Evolutionary conservation across 2,113 vertebrate genomes (phyloP).

Genomic region (Salvator merianae): DNA sequence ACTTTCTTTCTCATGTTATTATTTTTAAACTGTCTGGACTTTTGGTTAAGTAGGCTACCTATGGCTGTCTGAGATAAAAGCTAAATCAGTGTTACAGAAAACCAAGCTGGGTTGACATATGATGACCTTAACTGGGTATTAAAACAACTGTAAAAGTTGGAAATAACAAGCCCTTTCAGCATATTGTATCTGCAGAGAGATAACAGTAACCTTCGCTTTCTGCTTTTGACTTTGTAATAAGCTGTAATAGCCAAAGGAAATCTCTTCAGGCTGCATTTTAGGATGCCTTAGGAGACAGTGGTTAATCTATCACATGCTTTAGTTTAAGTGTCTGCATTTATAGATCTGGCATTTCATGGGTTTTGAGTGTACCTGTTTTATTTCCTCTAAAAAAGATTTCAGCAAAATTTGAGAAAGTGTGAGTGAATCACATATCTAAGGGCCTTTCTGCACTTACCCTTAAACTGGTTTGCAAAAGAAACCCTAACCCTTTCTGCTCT

Average conservation of each 20-base stretch:
- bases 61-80: slow-evolving; percentile 45
- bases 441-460: too few species aligned
- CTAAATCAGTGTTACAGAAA: slow-evolving; percentile 46
- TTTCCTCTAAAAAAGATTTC: slow-evolving; percentile 73
- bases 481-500: too few species aligned
- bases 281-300: slow-evolving; percentile 56
- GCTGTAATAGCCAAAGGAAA: slow-evolving; percentile 42
- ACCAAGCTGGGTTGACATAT: slow-evolving; percentile 56
- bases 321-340: slow-evolving; percentile 65
- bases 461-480: too few species aligned
- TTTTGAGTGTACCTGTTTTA: slow-evolving; percentile 70
- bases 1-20: neutral
- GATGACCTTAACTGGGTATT: slow-evolving; percentile 67
- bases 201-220: slow-evolving; percentile 51
- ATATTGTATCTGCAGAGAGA: slow-evolving; percentile 55
- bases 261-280: slow-evolving; percentile 38
- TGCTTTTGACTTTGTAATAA: slow-evolving; percentile 63
- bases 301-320: slow-evolving; percentile 63
- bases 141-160: slow-evolving; percentile 64
- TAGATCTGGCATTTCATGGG: slow-evolving; percentile 67
- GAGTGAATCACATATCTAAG: slow-evolving; percentile 52
- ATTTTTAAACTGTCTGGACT: slow-evolving; percentile 19
- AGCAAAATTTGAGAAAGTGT: slow-evolving; percentile 72
- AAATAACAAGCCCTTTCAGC: slow-evolving; percentile 66
- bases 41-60: neutral